Evolutionary conservation across 2,888 invertebrate species (phyloP).

Genomic region (Myathropa florea): DNA sequence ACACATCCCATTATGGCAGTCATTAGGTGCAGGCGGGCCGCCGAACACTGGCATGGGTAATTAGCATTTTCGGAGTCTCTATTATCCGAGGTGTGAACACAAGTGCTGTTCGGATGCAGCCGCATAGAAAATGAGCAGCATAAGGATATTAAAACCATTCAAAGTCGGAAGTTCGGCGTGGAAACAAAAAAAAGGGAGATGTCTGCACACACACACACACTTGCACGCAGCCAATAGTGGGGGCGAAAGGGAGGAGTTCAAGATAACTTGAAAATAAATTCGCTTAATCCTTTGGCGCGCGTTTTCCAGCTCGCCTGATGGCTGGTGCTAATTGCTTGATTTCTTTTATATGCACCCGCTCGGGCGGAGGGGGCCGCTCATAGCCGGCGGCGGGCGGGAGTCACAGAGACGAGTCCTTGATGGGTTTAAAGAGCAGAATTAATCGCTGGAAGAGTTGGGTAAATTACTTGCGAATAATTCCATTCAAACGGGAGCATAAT

Average conservation of each 20-base stretch:
- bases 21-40: conserved; percentile 41
- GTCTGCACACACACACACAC: background rate
- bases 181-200: conserved; percentile 16
- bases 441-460: conserved; percentile 52
- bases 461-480: conserved; percentile 58
- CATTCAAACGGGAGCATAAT: conserved; percentile 46
- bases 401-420: background rate
- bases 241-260: conserved; percentile 17
- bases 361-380: background rate
- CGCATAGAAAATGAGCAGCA: conserved; percentile 52
- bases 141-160: conserved; percentile 51
- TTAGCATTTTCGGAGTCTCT: conserved; percentile 52
- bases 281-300: conserved; percentile 30
- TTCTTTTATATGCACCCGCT: conserved; percentile 29
- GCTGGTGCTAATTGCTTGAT: conserved; percentile 55
- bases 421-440: conserved; percentile 43
- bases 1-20: conserved; percentile 32
- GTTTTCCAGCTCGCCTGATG: conserved; percentile 14
- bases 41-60: conserved; percentile 13
- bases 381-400: background rate
- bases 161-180: conserved; percentile 30
- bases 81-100: conserved; percentile 41
- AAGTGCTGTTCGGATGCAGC: conserved; percentile 31
- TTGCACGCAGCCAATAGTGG: background rate
- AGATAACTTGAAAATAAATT: conserved; percentile 57